phyloP scores from a whole-genome alignment of 1,140 invertebrate species.

The Drosophila pseudoobscura region DNA sequence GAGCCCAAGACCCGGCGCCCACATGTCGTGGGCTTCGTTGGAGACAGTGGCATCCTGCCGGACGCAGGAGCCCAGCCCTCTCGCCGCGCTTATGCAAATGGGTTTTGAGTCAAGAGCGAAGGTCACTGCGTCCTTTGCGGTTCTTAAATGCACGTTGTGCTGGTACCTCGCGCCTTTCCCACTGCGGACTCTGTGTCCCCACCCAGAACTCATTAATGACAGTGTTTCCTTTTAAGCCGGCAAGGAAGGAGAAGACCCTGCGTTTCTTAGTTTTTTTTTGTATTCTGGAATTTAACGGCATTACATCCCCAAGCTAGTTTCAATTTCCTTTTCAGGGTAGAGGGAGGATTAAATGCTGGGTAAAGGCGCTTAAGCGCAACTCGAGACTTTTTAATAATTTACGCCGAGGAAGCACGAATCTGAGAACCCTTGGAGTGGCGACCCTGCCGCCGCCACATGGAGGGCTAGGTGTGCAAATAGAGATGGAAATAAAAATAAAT shows the following conservation, averaged over 20 bases:
- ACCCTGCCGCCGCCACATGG: slow-evolving; percentile 15
- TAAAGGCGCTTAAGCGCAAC: slow-evolving; percentile 68
- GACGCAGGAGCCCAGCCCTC: neutral
- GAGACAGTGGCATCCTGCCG: slow-evolving; percentile 11
- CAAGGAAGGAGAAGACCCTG: neutral
- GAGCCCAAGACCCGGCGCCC: neutral
- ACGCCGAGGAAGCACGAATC: slow-evolving; percentile 54
- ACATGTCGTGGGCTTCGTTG: slow-evolving; percentile 35
- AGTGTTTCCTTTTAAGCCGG: slow-evolving; percentile 62
- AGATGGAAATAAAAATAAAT: slow-evolving; percentile 57
- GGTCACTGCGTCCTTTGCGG: slow-evolving; percentile 63
- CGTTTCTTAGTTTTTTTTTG: slow-evolving; percentile 9
- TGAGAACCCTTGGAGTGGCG: slow-evolving; percentile 50
- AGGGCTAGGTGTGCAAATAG: slow-evolving; percentile 57
- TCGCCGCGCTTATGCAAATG: slow-evolving; percentile 69
- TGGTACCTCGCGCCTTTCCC: slow-evolving; percentile 19
- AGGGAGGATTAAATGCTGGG: slow-evolving; percentile 11
- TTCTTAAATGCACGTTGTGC: slow-evolving; percentile 58
- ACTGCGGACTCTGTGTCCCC: neutral
- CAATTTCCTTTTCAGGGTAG: slow-evolving; percentile 36
- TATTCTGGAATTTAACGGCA: slow-evolving; percentile 50
- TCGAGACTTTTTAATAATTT: slow-evolving; percentile 76
- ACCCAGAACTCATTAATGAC: slow-evolving; percentile 70
- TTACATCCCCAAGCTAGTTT: slow-evolving; percentile 29
- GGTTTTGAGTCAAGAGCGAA: slow-evolving; percentile 74